Evolutionary conservation across 2,113 vertebrate species (phyloP).

Genomic region (Bostrychus sinensis): DNA sequence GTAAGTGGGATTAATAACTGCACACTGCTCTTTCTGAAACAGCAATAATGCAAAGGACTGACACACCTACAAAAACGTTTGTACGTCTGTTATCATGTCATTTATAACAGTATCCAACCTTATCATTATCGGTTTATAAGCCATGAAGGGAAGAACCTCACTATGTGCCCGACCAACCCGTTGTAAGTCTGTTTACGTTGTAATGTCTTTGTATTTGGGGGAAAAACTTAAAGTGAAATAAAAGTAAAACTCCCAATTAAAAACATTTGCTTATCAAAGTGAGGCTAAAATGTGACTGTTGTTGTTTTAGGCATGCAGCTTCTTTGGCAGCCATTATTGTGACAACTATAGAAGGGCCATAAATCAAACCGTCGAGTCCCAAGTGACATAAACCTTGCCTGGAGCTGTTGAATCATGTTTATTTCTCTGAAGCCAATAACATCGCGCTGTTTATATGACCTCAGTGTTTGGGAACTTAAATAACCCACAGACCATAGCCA

Average conservation of each 20-base stretch:
- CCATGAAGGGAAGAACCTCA: background rate
- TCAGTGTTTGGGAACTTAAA: slow-evolving; percentile 9
- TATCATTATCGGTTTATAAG: background rate
- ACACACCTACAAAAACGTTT: background rate
- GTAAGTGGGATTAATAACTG: too few species aligned
- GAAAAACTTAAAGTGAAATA: background rate
- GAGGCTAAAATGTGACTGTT: background rate
- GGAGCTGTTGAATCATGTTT: slow-evolving; percentile 25
- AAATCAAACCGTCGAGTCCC: slow-evolving; percentile 19
- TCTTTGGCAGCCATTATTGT: background rate
- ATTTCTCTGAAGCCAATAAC: slow-evolving; percentile 7
- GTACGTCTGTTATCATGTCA: background rate
- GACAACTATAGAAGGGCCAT: slow-evolving; percentile 8
- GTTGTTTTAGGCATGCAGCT: background rate
- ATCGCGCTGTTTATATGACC: slow-evolving; percentile 6
- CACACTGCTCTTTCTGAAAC: background rate
- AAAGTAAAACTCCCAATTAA: background rate
- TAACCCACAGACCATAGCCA: slow-evolving; percentile 14
- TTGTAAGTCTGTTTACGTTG: background rate
- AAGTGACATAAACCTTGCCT: slow-evolving; percentile 29
- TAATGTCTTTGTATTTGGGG: background rate
- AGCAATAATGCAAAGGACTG: background rate
- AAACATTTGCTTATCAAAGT: background rate
- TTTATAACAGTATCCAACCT: background rate
- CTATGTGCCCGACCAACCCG: background rate